These are phyloP conservation scores for Okapia johnstoni DNA, from an alignment of 2,113 vertebrate species.

Conservation along the genomic window DNA sequence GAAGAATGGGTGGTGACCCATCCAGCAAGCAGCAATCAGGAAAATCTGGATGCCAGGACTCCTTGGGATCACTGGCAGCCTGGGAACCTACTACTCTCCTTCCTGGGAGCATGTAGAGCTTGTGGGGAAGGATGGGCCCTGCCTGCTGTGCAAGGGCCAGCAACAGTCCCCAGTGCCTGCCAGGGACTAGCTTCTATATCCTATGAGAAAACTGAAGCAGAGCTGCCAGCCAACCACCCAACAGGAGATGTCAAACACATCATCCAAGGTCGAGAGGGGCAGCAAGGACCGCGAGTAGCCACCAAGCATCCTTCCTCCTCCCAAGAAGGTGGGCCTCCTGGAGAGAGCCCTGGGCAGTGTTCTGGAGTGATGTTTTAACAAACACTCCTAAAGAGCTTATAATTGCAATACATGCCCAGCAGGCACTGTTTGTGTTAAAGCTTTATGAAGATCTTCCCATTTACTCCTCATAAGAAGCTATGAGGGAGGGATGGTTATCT, in stretches of 20 bases:
- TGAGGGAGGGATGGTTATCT: neutral
- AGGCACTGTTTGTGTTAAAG: neutral
- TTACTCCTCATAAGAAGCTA: neutral
- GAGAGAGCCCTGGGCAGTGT: neutral
- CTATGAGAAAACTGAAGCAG: neutral
- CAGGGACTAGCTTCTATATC: neutral
- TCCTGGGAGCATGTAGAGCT: neutral
- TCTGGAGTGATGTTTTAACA: neutral
- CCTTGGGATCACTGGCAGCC: neutral
- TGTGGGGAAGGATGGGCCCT: neutral
- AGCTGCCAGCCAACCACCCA: neutral
- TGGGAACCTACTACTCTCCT: neutral
- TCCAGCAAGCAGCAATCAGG: neutral
- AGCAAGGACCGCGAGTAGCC: neutral
- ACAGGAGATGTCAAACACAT: neutral
- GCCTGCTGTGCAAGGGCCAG: neutral
- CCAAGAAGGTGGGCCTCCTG: rapidly evolving
- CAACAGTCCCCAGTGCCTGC: neutral
- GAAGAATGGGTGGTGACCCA: neutral
- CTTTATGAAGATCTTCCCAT: neutral
- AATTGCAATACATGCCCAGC: neutral
- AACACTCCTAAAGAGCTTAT: neutral
- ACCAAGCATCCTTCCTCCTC: neutral
- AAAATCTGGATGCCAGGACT: neutral
- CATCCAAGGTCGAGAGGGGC: neutral